phyloP scores from a whole-genome alignment of 2,888 invertebrate genomes.

The Agriotes lineatus region DNA sequence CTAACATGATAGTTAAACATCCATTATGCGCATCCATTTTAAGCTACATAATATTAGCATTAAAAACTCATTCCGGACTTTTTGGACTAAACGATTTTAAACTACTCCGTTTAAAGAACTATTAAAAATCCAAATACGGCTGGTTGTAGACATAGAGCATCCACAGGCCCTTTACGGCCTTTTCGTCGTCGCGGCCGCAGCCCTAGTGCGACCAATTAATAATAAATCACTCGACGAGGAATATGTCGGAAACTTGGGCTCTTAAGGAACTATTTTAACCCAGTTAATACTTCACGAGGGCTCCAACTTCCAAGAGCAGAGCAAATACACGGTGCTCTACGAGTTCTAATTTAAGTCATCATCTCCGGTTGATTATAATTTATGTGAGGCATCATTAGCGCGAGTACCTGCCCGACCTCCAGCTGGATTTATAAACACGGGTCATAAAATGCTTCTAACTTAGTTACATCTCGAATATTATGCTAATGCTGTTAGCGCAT shows the following conservation, averaged over 20 bases:
- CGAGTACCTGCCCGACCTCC: constrained; percentile 51
- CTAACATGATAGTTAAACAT: constrained; percentile 52
- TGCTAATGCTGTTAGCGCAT: constrained; percentile 14
- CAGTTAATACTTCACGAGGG: constrained; percentile 56
- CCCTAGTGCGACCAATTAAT: constrained; percentile 44
- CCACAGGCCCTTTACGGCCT: no score
- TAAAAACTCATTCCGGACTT: constrained; percentile 41
- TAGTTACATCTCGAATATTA: constrained; percentile 23
- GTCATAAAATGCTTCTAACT: constrained; percentile 38
- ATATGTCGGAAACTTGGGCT: constrained; percentile 52
- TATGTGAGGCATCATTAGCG: constrained; percentile 58
- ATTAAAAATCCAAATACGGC: constrained; percentile 34
- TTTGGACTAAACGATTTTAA: constrained; percentile 50
- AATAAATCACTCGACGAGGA: constrained; percentile 49
- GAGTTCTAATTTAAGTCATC: constrained; percentile 56
- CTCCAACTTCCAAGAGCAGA: constrained; percentile 45
- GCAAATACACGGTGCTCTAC: constrained; percentile 33
- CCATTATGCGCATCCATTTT: constrained; percentile 44
- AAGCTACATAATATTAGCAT: constrained; percentile 42
- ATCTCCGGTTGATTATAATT: constrained; percentile 59
- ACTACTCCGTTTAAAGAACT: constrained; percentile 46
- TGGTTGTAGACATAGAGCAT: no score
- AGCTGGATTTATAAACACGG: constrained; percentile 54
- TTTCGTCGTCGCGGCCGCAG: constrained; percentile 7
- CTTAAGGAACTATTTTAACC: constrained; percentile 56